phyloP scores from a whole-genome alignment of 2,113 vertebrate genomes.

The Phoenicopterus ruber region DNA sequence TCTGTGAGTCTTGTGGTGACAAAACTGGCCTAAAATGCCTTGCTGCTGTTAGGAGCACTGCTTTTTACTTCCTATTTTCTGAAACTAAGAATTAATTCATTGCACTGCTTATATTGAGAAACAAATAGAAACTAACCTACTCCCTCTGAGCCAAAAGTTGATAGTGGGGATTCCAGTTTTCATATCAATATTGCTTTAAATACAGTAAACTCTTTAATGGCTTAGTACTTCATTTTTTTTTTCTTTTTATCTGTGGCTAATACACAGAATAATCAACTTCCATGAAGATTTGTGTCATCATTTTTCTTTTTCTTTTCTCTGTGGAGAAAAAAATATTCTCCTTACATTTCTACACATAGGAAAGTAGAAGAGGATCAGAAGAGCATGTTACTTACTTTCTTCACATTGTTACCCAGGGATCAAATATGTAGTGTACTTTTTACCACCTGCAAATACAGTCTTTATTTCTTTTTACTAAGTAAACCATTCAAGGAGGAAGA shows the following conservation, averaged over 20 bases:
- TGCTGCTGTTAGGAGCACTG: neutral
- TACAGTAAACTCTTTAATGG: neutral
- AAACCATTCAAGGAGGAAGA: neutral
- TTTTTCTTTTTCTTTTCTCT: neutral
- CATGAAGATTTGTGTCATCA: neutral
- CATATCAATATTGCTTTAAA: neutral
- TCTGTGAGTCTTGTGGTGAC: neutral
- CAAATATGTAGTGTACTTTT: neutral
- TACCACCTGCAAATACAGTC: neutral
- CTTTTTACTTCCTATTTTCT: neutral
- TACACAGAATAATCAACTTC: neutral
- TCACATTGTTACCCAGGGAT: neutral
- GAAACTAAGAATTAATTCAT: neutral
- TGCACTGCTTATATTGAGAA: neutral
- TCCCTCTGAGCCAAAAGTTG: neutral
- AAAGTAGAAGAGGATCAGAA: neutral
- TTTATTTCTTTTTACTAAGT: neutral
- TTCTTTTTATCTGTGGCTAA: neutral
- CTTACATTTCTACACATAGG: neutral
- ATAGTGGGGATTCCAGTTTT: neutral
- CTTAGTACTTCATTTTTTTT: neutral
- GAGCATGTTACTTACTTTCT: neutral
- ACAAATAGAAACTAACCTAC: neutral
- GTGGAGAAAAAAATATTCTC: neutral
- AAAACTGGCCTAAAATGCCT: neutral